These are phyloP conservation scores for Plebejus melissa DNA, from an alignment of 2,888 invertebrate species.

Conservation along the genomic window DNA sequence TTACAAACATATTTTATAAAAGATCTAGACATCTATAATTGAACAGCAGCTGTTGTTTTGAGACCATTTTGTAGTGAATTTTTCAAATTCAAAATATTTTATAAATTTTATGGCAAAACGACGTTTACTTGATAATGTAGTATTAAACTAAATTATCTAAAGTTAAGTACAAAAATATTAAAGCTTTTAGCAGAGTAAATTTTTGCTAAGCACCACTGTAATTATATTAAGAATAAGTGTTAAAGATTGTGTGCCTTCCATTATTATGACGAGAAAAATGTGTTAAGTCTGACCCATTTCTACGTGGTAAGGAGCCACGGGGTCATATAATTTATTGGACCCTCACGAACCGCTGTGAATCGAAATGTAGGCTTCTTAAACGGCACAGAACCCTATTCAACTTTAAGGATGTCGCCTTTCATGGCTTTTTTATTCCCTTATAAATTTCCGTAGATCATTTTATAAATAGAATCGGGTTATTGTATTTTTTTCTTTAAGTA, in stretches of 20 bases:
- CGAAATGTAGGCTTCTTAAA: slow-evolving; percentile 22
- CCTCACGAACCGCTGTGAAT: slow-evolving; percentile 9
- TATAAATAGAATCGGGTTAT: not conserved
- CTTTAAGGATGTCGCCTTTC: slow-evolving; percentile 5
- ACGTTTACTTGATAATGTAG: too few relatives aligned
- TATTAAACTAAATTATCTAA: too few relatives aligned
- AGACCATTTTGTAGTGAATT: too few relatives aligned
- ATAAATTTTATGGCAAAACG: too few relatives aligned
- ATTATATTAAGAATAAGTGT: not conserved
- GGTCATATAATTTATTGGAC: slow-evolving; percentile 24
- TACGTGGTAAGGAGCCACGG: slow-evolving; percentile 1
- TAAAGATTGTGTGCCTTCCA: not conserved
- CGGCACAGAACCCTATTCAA: slow-evolving; percentile 15
- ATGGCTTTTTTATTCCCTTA: slow-evolving; percentile 1
- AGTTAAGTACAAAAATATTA: too few relatives aligned
- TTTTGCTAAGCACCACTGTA: not conserved
- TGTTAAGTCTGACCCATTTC: not conserved
- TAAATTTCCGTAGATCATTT: not conserved
- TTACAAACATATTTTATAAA: not conserved
- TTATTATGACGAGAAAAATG: not conserved
- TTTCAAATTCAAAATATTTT: too few relatives aligned
- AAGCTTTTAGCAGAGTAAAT: too few relatives aligned
- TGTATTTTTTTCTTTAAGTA: not conserved
- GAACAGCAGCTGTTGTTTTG: too few relatives aligned
- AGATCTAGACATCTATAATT: too few relatives aligned